Percentiles rank a stretch among this genome's conserved stretches.
Evolutionary conservation across 2,888 invertebrate species (phyloP).

Genomic region (Blastobasis adustella): DNA sequence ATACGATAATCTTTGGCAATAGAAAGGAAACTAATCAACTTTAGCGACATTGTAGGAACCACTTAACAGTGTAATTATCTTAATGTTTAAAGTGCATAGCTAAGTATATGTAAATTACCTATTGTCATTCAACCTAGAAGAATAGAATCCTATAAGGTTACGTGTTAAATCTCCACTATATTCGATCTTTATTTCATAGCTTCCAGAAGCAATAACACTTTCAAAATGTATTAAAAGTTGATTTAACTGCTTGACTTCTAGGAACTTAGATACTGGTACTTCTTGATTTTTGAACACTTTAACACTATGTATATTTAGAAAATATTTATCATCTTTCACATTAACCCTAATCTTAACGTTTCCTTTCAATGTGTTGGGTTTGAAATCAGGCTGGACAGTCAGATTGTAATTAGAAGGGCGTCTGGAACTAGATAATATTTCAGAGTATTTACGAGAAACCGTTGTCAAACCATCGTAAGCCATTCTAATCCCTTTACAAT

Average conservation of each 20-base stretch:
- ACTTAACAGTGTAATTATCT: background rate
- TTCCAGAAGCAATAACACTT: constrained; percentile 33
- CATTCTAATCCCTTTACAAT: too few species aligned
- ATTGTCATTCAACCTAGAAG: constrained; percentile 75
- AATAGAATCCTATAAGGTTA: constrained; percentile 83
- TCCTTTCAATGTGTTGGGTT: constrained; percentile 44
- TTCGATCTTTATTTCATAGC: constrained; percentile 72
- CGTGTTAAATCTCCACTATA: constrained; percentile 79
- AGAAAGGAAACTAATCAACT: background rate
- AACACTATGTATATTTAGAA: constrained; percentile 65
- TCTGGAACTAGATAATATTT: constrained; percentile 42
- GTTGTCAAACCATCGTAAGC: too few species aligned
- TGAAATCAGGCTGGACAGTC: constrained; percentile 40
- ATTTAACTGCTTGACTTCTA: constrained; percentile 43
- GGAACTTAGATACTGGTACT: constrained; percentile 35
- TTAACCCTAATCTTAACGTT: constrained; percentile 49
- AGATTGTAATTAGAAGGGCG: constrained; percentile 53
- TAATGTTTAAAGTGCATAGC: background rate
- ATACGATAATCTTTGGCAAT: background rate
- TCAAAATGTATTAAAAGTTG: constrained; percentile 49
- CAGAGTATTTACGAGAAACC: constrained; percentile 18
- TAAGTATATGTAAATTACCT: constrained; percentile 43
- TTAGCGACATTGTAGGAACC: background rate
- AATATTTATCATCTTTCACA: constrained; percentile 48
- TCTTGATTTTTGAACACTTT: constrained; percentile 35